Conservation (phyloP, 2,888 invertebrate species). For the Troides oblongomaculatus region DNA sequence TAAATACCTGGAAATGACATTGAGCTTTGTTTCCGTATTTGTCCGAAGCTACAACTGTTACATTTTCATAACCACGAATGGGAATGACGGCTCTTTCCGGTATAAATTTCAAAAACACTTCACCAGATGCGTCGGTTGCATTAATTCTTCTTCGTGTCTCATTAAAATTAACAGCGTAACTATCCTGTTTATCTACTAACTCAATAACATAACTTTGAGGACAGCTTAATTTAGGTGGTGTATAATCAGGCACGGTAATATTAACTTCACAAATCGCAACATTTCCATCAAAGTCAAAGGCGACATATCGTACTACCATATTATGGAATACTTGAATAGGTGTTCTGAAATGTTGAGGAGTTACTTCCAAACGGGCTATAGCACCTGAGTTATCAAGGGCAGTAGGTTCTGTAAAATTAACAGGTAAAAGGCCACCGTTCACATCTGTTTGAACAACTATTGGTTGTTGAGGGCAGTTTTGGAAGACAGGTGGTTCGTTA, state of each 20-base stretch:
- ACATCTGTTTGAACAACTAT: slow-evolving; percentile 93
- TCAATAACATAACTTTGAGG: slow-evolving; percentile 97
- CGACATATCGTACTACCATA: slow-evolving; percentile 95
- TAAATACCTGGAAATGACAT: slow-evolving; percentile 92
- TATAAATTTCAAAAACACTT: slow-evolving; percentile 89
- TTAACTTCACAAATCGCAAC: slow-evolving; percentile 98
- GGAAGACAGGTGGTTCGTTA: slow-evolving; percentile 97
- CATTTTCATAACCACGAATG: slow-evolving; percentile 93
- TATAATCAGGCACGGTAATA: slow-evolving; percentile 95
- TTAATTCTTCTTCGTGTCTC: slow-evolving; percentile 92
- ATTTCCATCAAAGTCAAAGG: slow-evolving; percentile 98
- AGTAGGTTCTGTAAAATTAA: slow-evolving; percentile 95
- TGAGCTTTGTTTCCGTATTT: slow-evolving; percentile 92
- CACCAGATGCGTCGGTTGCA: slow-evolving; percentile 92
- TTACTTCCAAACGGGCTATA: slow-evolving; percentile 94
- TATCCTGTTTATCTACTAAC: slow-evolving; percentile 92
- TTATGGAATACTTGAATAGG: slow-evolving; percentile 94
- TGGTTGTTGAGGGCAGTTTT: slow-evolving; percentile 96
- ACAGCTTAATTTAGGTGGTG: slow-evolving; percentile 93
- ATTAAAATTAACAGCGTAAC: slow-evolving; percentile 94
- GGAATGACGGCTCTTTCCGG: slow-evolving; percentile 92
- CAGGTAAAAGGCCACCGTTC: slow-evolving; percentile 93
- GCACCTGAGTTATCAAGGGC: slow-evolving; percentile 98
- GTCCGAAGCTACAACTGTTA: slow-evolving; percentile 93
- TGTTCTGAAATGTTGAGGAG: slow-evolving; percentile 93